phyloP scores from a whole-genome alignment of 2,888 invertebrate species.

The Sialis fuliginosa region DNA sequence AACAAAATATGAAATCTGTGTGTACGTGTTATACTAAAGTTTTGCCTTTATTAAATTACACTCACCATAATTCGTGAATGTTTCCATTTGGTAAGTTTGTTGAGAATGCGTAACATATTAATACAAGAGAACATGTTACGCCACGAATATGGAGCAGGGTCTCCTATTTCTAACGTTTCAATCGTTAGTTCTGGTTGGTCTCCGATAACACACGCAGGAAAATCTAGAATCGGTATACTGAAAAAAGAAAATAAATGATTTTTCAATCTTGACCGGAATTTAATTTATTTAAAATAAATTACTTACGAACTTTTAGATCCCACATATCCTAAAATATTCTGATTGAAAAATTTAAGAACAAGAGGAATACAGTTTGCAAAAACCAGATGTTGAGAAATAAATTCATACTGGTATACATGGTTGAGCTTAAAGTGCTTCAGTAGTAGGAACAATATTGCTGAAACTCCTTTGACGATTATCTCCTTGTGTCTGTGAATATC shows the following conservation, averaged over 20 bases:
- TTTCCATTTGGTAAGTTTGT: conserved; percentile 99
- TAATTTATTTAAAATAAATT: conserved; percentile 2
- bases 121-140: conserved; percentile 96
- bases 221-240: conserved; percentile 82
- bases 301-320: conserved; percentile 75
- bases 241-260: conserved; percentile 11
- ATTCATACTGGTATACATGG: conserved; percentile 98
- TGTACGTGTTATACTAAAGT: background rate
- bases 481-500: conserved; percentile 98
- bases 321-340: conserved; percentile 89
- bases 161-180: conserved; percentile 76
- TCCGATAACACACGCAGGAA: conserved; percentile 89
- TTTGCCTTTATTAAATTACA: conserved; percentile 4
- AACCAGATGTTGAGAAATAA: conserved; percentile 95
- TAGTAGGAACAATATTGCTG: conserved; percentile 73
- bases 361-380: conserved; percentile 98
- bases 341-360: conserved; percentile 96
- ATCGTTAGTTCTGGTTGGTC: conserved; percentile 86
- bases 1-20: too few species aligned
- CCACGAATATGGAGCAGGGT: conserved; percentile 82
- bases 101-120: conserved; percentile 86
- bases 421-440: conserved; percentile 95
- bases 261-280: conserved; percentile 5
- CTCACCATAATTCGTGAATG: conserved; percentile 87
- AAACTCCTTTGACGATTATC: conserved; percentile 92